Base-by-base conservation (phyloP, 1,140 invertebrate species). In the Cardiocondyla obscurior region DNA sequence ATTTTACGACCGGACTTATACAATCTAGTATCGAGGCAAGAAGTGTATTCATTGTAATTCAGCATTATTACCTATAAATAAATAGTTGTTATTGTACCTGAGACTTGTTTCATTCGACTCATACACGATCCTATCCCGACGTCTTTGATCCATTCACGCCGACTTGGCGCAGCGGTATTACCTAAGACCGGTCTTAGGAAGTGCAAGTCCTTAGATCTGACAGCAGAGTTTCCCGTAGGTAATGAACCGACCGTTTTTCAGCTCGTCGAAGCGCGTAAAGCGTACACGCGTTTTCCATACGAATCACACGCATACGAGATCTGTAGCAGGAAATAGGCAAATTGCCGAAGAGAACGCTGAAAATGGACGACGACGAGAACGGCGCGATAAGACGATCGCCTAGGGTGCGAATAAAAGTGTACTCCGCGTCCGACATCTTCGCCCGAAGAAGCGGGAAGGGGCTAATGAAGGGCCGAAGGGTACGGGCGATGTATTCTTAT, bases 21-120 rank as follows among this genome's bases (percentile, higher is more conserved):
- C 89, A 91, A 90, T 91, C 89, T 93, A 93, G 92, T 93, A 94
- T 93, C 89, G 92, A 93, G 91, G 92, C 91, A 91, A 91, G 90
- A 93, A 94, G 90, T 93, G 92, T 94, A 94, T 93, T 94, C 93
- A 94, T 88, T 94, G 93, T 94, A 94, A 94, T 93, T 94, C 93
- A 94, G 91, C 93, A 94, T 94, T 94, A 94, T 92, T 94, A 94
- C 91, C 90, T 93, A 94, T 94, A 91, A 94, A 94, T 94, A 94
- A 94, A 94, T 94, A 94, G 93, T 94, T 94, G 93, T 94, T 94
- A 94, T 94, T 94, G 93, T 94, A 94, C 89, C 25, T 39, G 1
- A 19, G 51, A 30, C 28, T 73, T 73, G 8, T 30, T 39, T 58
- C 14, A 57, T 57, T 73, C 28, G 10, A 4, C 25, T n/a, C n/a